A percentile compares a stretch with the other conserved stretches of the same genome.
Evolutionary conservation across 2,797 vertebrate species (phyloP).

Genomic region (Discoglossus pictus): DNA sequence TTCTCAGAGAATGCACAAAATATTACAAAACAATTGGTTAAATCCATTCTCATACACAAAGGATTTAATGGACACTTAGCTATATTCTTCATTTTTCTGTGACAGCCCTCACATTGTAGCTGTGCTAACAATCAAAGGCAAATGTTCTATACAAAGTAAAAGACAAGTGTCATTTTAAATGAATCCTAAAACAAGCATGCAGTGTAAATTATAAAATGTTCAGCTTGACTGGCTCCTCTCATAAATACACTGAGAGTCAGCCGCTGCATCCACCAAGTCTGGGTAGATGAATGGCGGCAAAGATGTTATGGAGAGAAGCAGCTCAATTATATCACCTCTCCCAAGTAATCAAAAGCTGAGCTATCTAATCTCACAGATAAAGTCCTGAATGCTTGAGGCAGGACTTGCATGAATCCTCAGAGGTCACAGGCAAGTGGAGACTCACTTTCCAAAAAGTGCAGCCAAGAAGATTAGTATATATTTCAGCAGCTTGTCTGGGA

Average conservation of each 20-base stretch:
- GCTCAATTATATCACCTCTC: conserved; percentile 18
- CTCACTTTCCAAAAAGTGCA: conserved; percentile 1
- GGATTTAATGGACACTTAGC: too few species aligned
- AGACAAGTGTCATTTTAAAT: background rate
- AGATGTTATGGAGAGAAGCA: conserved; percentile 9
- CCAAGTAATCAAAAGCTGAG: conserved; percentile 11
- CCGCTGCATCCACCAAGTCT: too few species aligned
- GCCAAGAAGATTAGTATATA: conserved; percentile 4
- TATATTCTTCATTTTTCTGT: too few species aligned
- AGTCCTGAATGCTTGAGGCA: conserved; percentile 15
- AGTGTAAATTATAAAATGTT: background rate
- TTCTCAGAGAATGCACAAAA: too few species aligned
- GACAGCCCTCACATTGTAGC: too few species aligned
- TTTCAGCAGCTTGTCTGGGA: background rate
- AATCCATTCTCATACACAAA: too few species aligned
- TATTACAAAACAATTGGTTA: too few species aligned
- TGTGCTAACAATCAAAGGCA: background rate
- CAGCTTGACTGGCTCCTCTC: background rate
- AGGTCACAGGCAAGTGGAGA: conserved; percentile 16
- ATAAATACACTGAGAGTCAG: background rate
- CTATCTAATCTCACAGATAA: conserved; percentile 21
- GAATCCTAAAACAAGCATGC: background rate
- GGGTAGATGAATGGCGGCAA: too few species aligned
- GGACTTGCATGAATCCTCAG: background rate
- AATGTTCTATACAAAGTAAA: background rate